These are phyloP conservation scores for Lucinisca nassula DNA, from an alignment of 2,888 invertebrate species.

Conservation along the genomic window DNA sequence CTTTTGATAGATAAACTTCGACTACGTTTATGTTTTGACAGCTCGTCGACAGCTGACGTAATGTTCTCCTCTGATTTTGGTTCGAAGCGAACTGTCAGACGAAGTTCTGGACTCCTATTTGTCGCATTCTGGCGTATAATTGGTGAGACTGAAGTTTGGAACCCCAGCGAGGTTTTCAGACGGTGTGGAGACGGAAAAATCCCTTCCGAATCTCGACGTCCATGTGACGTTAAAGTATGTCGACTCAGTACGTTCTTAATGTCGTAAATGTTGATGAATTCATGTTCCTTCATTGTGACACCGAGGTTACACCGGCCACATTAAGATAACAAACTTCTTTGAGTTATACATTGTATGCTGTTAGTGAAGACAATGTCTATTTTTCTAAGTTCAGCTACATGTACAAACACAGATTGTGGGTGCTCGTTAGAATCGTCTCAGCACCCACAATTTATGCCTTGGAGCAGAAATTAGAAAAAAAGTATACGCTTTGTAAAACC, in stretches of 20 bases:
- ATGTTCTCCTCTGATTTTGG: background rate
- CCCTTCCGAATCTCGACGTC: conserved; percentile 30
- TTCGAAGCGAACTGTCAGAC: background rate
- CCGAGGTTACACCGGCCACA: too few relatives aligned
- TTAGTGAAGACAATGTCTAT: too few relatives aligned
- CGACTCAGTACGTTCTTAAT: conserved; percentile 7
- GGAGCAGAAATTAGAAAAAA: too few relatives aligned
- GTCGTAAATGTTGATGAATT: conserved; percentile 22
- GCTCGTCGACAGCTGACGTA: background rate
- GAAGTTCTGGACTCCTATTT: background rate
- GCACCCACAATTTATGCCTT: too few relatives aligned
- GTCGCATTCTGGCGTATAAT: background rate
- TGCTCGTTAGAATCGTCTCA: too few relatives aligned
- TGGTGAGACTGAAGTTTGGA: background rate
- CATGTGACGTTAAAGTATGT: conserved; percentile 32
- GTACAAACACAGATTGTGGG: too few relatives aligned
- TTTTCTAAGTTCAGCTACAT: too few relatives aligned
- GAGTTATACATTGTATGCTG: too few relatives aligned
- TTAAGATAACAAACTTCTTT: too few relatives aligned
- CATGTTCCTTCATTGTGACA: conserved; percentile 30
- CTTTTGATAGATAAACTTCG: background rate
- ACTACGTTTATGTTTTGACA: background rate
- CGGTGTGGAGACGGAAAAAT: conserved; percentile 18
- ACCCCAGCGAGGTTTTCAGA: conserved; percentile 35
- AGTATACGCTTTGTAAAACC: too few relatives aligned